These are phyloP conservation scores for Sepioteuthis lessoniana DNA, from an alignment of 2,888 invertebrate genomes.

Conservation along the genomic window DNA sequence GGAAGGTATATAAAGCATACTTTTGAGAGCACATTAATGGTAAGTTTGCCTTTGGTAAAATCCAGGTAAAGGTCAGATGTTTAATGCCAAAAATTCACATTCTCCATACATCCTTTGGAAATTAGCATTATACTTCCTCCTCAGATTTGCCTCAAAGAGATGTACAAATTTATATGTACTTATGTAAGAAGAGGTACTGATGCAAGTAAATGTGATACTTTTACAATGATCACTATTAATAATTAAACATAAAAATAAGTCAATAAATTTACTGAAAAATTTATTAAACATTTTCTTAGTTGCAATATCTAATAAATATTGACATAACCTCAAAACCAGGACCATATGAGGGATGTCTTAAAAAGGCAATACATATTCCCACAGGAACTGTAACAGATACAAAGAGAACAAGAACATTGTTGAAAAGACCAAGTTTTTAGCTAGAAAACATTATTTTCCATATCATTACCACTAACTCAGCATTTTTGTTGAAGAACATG, in stretches of 20 bases:
- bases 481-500: no score
- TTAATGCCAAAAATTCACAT: not conserved
- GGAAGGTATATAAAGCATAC: constrained; percentile 12
- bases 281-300: no score
- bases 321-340: no score
- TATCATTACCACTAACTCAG: no score
- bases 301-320: no score
- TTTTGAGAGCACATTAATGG: not conserved
- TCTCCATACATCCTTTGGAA: not conserved
- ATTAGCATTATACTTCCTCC: not conserved
- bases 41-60: not conserved
- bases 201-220: not conserved
- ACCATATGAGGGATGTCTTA: no score
- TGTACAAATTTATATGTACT: not conserved
- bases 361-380: no score
- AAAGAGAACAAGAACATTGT: no score
- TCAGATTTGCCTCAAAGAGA: not conserved
- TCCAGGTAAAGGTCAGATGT: not conserved
- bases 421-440: no score
- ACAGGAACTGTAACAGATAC: no score
- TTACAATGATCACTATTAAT: no score
- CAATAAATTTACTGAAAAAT: not conserved
- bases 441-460: no score
- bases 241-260: not conserved
- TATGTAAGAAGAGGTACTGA: not conserved